Conservation (phyloP, 37 sponge, comb jelly and placozoan species). For the Mnemiopsis leidyi region DNA sequence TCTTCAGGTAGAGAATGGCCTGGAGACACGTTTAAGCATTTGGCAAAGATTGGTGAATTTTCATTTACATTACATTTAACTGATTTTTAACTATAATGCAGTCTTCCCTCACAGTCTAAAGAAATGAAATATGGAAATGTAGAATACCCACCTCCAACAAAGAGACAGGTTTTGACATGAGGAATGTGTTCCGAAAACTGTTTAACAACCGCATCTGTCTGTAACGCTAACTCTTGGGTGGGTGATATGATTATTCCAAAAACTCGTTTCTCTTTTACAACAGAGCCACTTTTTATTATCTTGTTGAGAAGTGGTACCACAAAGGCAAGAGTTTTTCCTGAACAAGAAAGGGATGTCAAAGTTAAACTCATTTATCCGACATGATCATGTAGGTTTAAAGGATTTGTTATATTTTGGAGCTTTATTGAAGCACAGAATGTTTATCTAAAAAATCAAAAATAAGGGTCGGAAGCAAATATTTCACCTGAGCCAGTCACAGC, state of each 20-base stretch:
- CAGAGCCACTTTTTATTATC: conserved; percentile 47
- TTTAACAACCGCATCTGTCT: conserved; percentile 77
- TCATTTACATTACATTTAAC: no score
- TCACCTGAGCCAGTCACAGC: conserved; percentile 72
- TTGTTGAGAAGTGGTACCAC: conserved; percentile 87
- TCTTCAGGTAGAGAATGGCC: conserved; percentile 34
- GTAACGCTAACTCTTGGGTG: conserved; percentile 91
- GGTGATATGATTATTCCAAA: conserved; percentile 80
- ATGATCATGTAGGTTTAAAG: not conserved
- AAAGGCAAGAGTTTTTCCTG: conserved; percentile 97
- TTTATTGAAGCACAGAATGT: no score
- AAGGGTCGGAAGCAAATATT: not conserved
- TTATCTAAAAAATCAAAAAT: no score
- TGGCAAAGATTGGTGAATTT: no score
- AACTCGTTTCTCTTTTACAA: conserved; percentile 49
- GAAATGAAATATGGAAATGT: no score
- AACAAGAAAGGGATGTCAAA: conserved; percentile 79
- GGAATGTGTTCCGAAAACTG: conserved; percentile 68
- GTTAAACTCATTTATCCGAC: no score
- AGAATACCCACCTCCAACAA: conserved; percentile 88
- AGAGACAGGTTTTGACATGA: conserved; percentile 65
- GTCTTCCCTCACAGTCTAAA: no score
- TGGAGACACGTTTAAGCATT: not conserved
- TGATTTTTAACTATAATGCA: no score
- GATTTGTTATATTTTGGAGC: no score